Percentiles rank a stretch among this genome's conserved stretches.
Conservation (phyloP, 23 tunicate genomes). For the Trididemnum clinides region DNA sequence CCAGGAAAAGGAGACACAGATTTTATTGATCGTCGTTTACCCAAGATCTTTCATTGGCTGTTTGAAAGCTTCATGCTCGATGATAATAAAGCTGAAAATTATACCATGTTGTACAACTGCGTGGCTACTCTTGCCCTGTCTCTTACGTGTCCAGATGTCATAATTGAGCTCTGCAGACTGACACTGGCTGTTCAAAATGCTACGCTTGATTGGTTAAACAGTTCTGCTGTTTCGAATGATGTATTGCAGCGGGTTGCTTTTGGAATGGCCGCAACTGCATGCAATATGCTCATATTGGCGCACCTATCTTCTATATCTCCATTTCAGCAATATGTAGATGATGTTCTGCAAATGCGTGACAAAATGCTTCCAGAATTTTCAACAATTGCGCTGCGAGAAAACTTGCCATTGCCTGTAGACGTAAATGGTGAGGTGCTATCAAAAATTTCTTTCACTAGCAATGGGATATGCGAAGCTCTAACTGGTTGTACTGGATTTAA, state of each 20-base stretch:
- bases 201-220: constrained; percentile 24
- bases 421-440: neutral
- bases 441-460: constrained; percentile 31
- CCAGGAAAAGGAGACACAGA: constrained; percentile 59
- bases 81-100: constrained; percentile 61
- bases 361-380: constrained; percentile 30
- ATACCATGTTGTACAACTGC: constrained; percentile 46
- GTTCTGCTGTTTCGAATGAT: neutral
- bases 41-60: constrained; percentile 55
- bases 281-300: constrained; percentile 58
- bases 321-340: constrained; percentile 65
- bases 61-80: constrained; percentile 44
- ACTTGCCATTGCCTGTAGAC: neutral
- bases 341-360: constrained; percentile 29
- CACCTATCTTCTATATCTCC: constrained; percentile 69
- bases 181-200: constrained; percentile 48
- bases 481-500: constrained; percentile 63
- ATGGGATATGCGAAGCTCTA: constrained; percentile 46
- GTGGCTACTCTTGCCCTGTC: constrained; percentile 57
- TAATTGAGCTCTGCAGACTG: constrained; percentile 53
- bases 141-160: constrained; percentile 61
- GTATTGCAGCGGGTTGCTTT: neutral
- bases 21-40: constrained; percentile 60
- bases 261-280: constrained; percentile 37
- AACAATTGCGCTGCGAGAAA: neutral